phyloP scores from a whole-genome alignment of 2,797 vertebrate species.

The Cyclopterus lumpus region DNA sequence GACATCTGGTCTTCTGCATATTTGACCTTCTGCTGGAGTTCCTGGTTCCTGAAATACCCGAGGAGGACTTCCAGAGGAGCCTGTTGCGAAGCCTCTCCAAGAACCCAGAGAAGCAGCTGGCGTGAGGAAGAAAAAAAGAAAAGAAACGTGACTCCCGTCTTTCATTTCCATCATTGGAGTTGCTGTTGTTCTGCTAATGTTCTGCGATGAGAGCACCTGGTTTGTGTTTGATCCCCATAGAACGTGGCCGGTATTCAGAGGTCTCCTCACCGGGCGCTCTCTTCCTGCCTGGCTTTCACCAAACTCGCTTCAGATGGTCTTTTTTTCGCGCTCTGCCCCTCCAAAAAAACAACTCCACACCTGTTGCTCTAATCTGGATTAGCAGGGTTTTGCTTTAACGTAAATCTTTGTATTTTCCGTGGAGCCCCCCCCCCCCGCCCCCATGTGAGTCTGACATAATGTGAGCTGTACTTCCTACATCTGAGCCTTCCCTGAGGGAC shows the following conservation, averaged over 20 bases:
- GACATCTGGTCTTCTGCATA: slow-evolving; percentile 92
- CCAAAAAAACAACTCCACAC: slow-evolving; percentile 15
- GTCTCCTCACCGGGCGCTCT: slow-evolving; percentile 37
- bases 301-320: slow-evolving; percentile 73
- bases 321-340: slow-evolving; percentile 17
- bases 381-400: slow-evolving; percentile 17
- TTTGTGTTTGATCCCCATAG: slow-evolving; percentile 71
- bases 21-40: slow-evolving; percentile 92
- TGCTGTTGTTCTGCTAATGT: slow-evolving; percentile 5
- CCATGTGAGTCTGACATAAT: slow-evolving; percentile 27
- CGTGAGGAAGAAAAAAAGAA: slow-evolving; percentile 39
- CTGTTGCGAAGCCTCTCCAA: slow-evolving; percentile 79
- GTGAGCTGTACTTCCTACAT: slow-evolving; percentile 25
- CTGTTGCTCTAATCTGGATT: slow-evolving; percentile 32
- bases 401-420: slow-evolving; percentile 20
- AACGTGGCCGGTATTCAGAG: slow-evolving; percentile 31
- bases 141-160: too few relatives aligned
- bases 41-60: slow-evolving; percentile 86
- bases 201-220: slow-evolving; percentile 54
- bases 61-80: slow-evolving; percentile 80
- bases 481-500: slow-evolving; percentile 33
- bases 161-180: background rate
- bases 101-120: slow-evolving; percentile 65
- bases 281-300: slow-evolving; percentile 58
- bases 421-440: too few relatives aligned